Percentiles rank a stretch among this genome's conserved stretches.
Conservation (phyloP, 2,888 invertebrate species). For the Eremobia ochroleuca region DNA sequence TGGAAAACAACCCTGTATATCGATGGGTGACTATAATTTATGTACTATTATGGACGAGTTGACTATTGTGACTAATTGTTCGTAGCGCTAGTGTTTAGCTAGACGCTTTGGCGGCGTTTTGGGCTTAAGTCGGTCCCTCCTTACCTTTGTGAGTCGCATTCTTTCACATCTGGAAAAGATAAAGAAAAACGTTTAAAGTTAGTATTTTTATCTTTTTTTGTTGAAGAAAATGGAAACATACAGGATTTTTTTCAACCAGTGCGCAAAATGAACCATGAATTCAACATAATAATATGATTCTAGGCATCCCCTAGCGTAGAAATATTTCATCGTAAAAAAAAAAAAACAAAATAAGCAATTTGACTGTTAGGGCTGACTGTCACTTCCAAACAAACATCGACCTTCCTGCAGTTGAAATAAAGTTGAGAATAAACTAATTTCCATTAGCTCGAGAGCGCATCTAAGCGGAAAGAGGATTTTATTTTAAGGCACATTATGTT, state of each 20-base stretch:
- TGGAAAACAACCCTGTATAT: conserved; percentile 38
- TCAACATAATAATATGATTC: too few species aligned
- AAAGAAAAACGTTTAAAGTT: neutral
- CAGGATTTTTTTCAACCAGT: too few species aligned
- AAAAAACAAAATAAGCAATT: too few species aligned
- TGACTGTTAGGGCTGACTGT: too few species aligned
- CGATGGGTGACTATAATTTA: conserved; percentile 38
- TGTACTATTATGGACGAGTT: conserved; percentile 54
- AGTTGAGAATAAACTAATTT: too few species aligned
- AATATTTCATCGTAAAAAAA: too few species aligned
- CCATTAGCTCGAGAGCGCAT: too few species aligned
- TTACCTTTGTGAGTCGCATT: conserved; percentile 85
- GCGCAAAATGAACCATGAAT: neutral
- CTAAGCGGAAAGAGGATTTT: too few species aligned
- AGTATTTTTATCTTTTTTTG: neutral
- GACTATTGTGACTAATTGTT: conserved; percentile 43
- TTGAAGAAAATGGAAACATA: neutral
- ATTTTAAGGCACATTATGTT: too few species aligned
- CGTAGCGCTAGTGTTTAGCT: conserved; percentile 60
- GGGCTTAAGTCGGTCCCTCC: conserved; percentile 78
- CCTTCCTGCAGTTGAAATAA: too few species aligned
- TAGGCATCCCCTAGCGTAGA: too few species aligned
- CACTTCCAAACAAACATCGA: too few species aligned
- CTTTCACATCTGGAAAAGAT: conserved; percentile 84
- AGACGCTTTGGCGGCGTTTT: conserved; percentile 73